Conservation (phyloP, 2,888 invertebrate species). For the Patella pellucida region DNA sequence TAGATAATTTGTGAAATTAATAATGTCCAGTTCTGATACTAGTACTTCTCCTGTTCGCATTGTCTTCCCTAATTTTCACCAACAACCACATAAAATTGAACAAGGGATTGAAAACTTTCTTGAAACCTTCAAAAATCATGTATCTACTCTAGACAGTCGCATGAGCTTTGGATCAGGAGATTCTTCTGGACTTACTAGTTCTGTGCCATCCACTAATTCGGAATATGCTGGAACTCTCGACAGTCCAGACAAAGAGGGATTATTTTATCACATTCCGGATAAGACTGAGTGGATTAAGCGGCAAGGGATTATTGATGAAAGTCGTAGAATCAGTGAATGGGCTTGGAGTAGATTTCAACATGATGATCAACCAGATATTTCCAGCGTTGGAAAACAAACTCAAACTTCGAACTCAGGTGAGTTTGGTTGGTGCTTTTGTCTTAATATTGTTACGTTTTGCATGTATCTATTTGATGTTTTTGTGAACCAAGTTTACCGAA, state of each 20-base stretch:
- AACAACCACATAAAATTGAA: slow-evolving; percentile 48
- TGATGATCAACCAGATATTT: slow-evolving; percentile 7
- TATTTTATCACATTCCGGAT: background rate
- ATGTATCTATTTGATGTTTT: too few species aligned
- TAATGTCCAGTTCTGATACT: slow-evolving; percentile 7
- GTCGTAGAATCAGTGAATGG: slow-evolving; percentile 40
- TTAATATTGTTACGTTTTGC: too few species aligned
- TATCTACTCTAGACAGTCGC: slow-evolving; percentile 50
- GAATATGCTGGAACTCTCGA: slow-evolving; percentile 39
- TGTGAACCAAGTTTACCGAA: too few species aligned
- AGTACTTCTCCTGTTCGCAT: slow-evolving; percentile 8
- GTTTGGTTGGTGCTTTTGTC: too few species aligned
- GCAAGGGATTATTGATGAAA: slow-evolving; percentile 40
- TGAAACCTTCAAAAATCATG: slow-evolving; percentile 60
- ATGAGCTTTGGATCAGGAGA: slow-evolving; percentile 45
- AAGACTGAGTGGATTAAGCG: slow-evolving; percentile 21
- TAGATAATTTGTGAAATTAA: background rate
- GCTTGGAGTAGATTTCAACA: slow-evolving; percentile 35
- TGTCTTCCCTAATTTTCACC: slow-evolving; percentile 1
- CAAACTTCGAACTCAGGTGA: background rate
- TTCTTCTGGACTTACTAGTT: slow-evolving; percentile 53
- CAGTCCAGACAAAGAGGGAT: slow-evolving; percentile 39
- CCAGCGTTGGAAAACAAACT: slow-evolving; percentile 3
- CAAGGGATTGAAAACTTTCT: slow-evolving; percentile 62
- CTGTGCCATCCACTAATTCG: slow-evolving; percentile 53